Conservation (phyloP, 2,113 vertebrate genomes). For the Bubo bubo region DNA sequence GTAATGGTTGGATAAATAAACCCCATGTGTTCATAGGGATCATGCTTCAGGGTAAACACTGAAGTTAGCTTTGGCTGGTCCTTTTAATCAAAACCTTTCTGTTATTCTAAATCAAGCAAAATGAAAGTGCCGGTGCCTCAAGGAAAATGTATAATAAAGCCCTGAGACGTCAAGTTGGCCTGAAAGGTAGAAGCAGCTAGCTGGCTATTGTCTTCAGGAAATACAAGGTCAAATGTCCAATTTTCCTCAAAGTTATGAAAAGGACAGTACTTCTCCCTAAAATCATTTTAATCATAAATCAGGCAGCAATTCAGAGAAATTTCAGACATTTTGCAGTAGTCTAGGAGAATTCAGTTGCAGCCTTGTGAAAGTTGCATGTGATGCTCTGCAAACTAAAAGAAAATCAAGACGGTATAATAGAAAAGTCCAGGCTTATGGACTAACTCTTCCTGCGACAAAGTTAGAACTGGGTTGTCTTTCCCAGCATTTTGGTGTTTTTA, state of each 20-base stretch:
- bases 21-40: conserved; percentile 18
- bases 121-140: conserved; percentile 8
- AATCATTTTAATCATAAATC: neutral
- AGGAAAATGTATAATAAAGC: neutral
- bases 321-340: neutral
- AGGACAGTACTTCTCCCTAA: neutral
- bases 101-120: conserved; percentile 24
- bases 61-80: conserved; percentile 42
- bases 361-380: neutral
- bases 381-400: neutral
- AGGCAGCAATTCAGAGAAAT: neutral
- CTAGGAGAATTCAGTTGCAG: neutral
- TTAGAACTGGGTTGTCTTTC: neutral
- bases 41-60: conserved; percentile 43
- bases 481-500: neutral
- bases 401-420: neutral
- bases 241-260: neutral
- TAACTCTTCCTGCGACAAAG: neutral
- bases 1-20: conserved; percentile 58
- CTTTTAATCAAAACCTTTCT: conserved; percentile 48
- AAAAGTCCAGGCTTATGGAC: neutral
- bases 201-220: neutral
- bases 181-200: neutral
- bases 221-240: neutral
- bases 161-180: neutral